Conservation (phyloP, 2,888 invertebrate genomes). For the Volucella inanis region DNA sequence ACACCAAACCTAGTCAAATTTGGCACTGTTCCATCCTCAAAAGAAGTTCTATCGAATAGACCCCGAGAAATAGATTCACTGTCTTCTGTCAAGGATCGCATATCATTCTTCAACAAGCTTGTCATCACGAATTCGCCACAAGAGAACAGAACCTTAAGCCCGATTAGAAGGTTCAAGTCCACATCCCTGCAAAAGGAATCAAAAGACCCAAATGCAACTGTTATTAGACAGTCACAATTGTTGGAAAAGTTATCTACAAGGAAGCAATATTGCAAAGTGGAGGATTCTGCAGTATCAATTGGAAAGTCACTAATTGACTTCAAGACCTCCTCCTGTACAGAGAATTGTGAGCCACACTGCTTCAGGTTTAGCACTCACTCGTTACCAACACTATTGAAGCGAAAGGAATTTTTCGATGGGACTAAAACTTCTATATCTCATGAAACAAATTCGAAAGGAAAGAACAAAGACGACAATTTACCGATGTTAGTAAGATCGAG, state of each 20-base stretch:
- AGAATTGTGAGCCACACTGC: constrained; percentile 1
- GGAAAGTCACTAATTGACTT: too few relatives aligned
- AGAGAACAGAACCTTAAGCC: not conserved
- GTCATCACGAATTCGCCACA: not conserved
- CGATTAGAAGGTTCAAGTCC: constrained; percentile 36
- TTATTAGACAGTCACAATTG: constrained; percentile 37
- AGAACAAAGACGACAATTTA: constrained; percentile 80
- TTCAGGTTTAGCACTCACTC: constrained; percentile 40
- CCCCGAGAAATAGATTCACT: not conserved
- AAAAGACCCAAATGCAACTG: constrained; percentile 15
- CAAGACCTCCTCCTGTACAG: constrained; percentile 21
- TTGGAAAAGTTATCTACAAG: constrained; percentile 2
- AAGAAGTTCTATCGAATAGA: not conserved
- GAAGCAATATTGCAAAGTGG: not conserved
- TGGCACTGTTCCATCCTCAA: not conserved
- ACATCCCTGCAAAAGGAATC: constrained; percentile 40
- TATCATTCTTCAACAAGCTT: constrained; percentile 58
- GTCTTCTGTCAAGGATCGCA: constrained; percentile 48
- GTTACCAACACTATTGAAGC: constrained; percentile 76
- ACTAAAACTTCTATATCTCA: constrained; percentile 73
- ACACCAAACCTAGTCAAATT: not conserved
- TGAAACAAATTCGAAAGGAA: constrained; percentile 78
- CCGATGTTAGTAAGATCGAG: constrained; percentile 80
- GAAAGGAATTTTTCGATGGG: constrained; percentile 79
- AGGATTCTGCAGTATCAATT: not conserved